These are phyloP conservation scores for Arvicola amphibius DNA, from an alignment of 2,797 vertebrate genomes.

Conservation along the genomic window DNA sequence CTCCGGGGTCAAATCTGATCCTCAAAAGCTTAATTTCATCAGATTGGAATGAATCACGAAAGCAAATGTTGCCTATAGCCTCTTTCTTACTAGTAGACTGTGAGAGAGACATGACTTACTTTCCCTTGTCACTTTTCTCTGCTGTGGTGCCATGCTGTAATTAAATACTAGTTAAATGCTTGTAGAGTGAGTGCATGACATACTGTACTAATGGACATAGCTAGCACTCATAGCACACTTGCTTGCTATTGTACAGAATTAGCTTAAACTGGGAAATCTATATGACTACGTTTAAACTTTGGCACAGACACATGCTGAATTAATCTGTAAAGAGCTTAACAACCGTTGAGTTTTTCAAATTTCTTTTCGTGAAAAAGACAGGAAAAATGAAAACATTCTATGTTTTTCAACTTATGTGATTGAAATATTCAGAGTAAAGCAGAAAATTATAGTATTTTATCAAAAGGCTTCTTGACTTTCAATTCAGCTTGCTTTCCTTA, in stretches of 20 bases:
- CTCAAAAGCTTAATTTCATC: constrained; percentile 4
- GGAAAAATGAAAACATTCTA: constrained; percentile 1
- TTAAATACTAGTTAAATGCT: neutral
- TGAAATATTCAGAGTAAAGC: constrained; percentile 53
- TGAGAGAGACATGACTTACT: neutral
- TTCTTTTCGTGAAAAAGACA: constrained; percentile 17
- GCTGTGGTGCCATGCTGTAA: neutral
- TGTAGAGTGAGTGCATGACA: neutral
- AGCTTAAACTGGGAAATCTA: neutral
- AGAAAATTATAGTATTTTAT: constrained; percentile 32
- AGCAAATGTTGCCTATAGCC: constrained; percentile 20
- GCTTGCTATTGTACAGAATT: neutral
- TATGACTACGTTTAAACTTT: constrained; percentile 25
- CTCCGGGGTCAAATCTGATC: constrained; percentile 48
- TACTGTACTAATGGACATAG: neutral
- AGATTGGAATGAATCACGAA: neutral
- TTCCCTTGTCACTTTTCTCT: neutral
- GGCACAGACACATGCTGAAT: constrained; percentile 6
- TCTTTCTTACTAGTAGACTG: neutral
- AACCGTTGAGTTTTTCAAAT: constrained; percentile 40
- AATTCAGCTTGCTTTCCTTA: constrained; percentile 1
- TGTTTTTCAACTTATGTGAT: neutral
- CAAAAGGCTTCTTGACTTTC: constrained; percentile 53
- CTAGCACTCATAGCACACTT: neutral
- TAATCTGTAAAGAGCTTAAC: constrained; percentile 16